phyloP scores from a whole-genome alignment of 2,888 invertebrate species.

The Parnassius smintheus region DNA sequence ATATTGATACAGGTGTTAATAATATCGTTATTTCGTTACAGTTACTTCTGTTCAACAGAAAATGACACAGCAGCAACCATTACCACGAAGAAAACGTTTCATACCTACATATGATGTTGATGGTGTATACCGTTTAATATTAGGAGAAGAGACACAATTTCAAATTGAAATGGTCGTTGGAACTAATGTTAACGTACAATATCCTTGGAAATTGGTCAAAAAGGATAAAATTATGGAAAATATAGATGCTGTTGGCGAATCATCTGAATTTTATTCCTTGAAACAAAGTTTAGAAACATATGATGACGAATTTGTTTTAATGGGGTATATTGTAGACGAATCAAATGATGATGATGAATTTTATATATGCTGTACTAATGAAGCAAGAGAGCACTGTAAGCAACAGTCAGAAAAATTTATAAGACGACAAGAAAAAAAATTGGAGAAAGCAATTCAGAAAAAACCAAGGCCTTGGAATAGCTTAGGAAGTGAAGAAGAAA shows the following conservation, averaged over 20 bases:
- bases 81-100: conserved; percentile 65
- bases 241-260: conserved; percentile 79
- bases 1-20: neutral
- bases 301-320: conserved; percentile 69
- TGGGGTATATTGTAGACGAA: conserved; percentile 86
- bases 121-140: conserved; percentile 76
- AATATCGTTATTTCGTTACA: conserved; percentile 39
- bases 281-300: conserved; percentile 62
- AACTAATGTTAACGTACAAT: conserved; percentile 85
- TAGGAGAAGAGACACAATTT: conserved; percentile 82
- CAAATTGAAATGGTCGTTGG: conserved; percentile 84
- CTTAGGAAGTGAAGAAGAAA: conserved; percentile 84
- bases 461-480: conserved; percentile 80
- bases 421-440: conserved; percentile 78
- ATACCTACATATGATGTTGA: conserved; percentile 77
- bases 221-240: conserved; percentile 83
- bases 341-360: conserved; percentile 84
- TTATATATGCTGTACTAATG: conserved; percentile 83
- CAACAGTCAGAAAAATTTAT: conserved; percentile 76
- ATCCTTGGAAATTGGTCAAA: conserved; percentile 85
- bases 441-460: conserved; percentile 81
- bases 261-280: conserved; percentile 66
- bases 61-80: conserved; percentile 42
- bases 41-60: conserved; percentile 41
- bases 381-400: conserved; percentile 78